Evolutionary conservation across 2,797 vertebrate genomes (phyloP).

Genomic region (Scomberomorus guttatus): DNA sequence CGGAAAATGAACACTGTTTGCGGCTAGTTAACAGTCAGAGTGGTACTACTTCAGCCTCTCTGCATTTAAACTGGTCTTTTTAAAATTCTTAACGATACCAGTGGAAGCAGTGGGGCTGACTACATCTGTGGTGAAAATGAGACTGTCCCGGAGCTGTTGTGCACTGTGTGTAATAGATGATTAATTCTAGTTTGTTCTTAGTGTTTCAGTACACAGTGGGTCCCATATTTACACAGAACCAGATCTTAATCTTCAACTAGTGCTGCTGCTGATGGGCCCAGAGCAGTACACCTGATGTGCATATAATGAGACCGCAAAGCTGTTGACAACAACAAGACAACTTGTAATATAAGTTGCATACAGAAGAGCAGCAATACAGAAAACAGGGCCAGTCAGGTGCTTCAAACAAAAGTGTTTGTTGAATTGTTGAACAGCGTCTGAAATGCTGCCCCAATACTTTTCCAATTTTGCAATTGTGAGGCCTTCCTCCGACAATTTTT

Average conservation of each 20-base stretch:
- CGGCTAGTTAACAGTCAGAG: conserved; percentile 1
- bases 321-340: conserved; percentile 14
- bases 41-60: background rate
- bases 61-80: conserved; percentile 10
- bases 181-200: conserved; percentile 23
- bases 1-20: background rate
- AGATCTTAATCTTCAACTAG: conserved; percentile 24
- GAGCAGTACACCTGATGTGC: conserved; percentile 37
- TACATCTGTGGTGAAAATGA: background rate
- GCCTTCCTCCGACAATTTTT: too few relatives aligned
- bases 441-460: background rate
- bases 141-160: conserved; percentile 1
- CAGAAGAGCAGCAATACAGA: background rate
- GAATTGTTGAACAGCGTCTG: background rate
- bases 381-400: background rate
- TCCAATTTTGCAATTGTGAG: background rate
- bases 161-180: conserved; percentile 8
- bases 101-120: background rate
- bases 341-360: conserved; percentile 15
- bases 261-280: background rate
- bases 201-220: conserved; percentile 15
- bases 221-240: conserved; percentile 9
- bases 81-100: background rate
- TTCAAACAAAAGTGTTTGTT: background rate
- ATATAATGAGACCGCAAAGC: conserved; percentile 28